phyloP scores from a whole-genome alignment of 2,888 invertebrate genomes.

The Cataglyphis albicans region DNA sequence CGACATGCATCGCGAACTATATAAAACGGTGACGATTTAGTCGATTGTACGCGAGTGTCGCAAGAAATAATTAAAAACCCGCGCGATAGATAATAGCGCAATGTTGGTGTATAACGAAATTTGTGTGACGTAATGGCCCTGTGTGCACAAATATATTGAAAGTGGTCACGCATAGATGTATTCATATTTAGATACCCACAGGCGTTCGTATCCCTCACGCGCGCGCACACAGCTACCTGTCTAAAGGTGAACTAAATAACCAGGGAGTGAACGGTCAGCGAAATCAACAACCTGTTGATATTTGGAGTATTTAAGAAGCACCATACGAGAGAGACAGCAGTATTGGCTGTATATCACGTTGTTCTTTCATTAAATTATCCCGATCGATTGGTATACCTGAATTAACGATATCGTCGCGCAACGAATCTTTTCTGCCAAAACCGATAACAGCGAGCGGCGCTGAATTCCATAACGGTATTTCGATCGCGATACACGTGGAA shows the following conservation, averaged over 20 bases:
- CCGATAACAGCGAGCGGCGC: slow-evolving; percentile 41
- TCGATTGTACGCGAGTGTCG: background rate
- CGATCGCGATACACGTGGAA: slow-evolving; percentile 4
- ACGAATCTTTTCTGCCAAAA: slow-evolving; percentile 46
- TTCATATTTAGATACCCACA: slow-evolving; percentile 21
- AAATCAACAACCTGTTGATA: slow-evolving; percentile 79
- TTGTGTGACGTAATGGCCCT: background rate
- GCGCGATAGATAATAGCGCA: slow-evolving; percentile 2
- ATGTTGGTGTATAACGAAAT: slow-evolving; percentile 20
- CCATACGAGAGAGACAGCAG: slow-evolving; percentile 3
- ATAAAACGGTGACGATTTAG: slow-evolving; percentile 8
- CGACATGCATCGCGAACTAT: slow-evolving; percentile 8
- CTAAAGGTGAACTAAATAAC: slow-evolving; percentile 68
- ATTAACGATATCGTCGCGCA: slow-evolving; percentile 24
- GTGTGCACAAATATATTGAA: background rate
- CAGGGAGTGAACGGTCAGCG: slow-evolving; percentile 67
- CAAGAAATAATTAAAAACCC: slow-evolving; percentile 46
- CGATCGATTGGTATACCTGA: background rate
- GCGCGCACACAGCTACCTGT: slow-evolving; percentile 58
- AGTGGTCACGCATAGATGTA: slow-evolving; percentile 48
- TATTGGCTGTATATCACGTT: slow-evolving; percentile 42
- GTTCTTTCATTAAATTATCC: slow-evolving; percentile 67
- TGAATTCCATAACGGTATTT: slow-evolving; percentile 19
- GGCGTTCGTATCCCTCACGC: slow-evolving; percentile 21
- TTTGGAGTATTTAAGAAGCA: slow-evolving; percentile 74